These are phyloP conservation scores for Tapirus indicus DNA, from an alignment of 2,797 vertebrate species.

Conservation along the genomic window DNA sequence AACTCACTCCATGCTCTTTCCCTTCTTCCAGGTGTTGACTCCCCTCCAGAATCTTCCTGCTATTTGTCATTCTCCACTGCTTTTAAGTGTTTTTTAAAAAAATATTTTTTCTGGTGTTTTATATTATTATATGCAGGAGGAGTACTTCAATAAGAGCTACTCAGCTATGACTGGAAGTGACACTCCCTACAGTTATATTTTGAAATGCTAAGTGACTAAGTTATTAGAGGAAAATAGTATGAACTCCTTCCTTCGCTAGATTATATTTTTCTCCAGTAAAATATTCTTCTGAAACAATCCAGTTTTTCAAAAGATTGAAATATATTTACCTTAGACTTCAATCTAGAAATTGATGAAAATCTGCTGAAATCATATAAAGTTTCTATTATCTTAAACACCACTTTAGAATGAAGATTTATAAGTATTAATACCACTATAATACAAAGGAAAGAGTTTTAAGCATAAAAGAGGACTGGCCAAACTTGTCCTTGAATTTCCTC, in stretches of 20 bases:
- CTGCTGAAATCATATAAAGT: neutral
- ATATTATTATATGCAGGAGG: neutral
- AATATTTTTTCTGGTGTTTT: neutral
- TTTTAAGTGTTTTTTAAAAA: neutral
- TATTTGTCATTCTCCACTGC: neutral
- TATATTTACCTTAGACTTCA: neutral
- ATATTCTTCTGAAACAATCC: neutral
- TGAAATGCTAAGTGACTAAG: neutral
- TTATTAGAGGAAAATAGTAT: neutral
- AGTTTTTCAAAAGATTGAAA: neutral
- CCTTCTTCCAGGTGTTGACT: neutral
- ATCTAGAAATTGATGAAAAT: slow-evolving; percentile 21
- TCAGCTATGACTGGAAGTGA: neutral
- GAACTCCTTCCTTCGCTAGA: neutral
- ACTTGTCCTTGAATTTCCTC: neutral
- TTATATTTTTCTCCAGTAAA: slow-evolving; percentile 9
- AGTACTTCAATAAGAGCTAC: neutral
- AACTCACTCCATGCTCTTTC: neutral
- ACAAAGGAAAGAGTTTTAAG: neutral
- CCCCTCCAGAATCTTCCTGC: neutral
- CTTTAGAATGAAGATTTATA: neutral
- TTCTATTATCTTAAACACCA: neutral
- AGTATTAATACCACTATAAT: neutral
- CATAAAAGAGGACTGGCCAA: neutral
- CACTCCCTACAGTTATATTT: neutral